Evolutionary conservation across 2,113 vertebrate species (phyloP).

Genomic region (Nycticebus coucang): DNA sequence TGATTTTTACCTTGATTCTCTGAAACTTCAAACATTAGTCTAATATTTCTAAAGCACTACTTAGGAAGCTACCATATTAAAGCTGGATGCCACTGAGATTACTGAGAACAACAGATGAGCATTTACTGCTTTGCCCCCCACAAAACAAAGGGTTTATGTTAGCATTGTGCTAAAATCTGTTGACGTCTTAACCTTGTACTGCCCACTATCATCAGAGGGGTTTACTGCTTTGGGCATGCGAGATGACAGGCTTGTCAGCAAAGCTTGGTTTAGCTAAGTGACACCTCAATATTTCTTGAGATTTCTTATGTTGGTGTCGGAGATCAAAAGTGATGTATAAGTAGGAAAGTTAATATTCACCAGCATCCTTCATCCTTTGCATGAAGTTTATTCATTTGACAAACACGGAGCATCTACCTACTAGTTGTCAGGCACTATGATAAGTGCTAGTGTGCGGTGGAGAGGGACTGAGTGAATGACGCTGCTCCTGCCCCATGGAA

Average conservation of each 20-base stretch:
- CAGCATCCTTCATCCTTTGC: neutral
- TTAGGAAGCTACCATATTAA: neutral
- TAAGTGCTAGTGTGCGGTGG: neutral
- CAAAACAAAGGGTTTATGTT: neutral
- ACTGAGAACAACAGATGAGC: neutral
- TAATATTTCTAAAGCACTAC: neutral
- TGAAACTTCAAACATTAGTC: neutral
- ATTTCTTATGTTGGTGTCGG: conserved; percentile 16
- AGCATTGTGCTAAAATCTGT: neutral
- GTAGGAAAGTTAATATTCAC: neutral
- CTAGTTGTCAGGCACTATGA: neutral
- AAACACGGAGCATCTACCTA: neutral
- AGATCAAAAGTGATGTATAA: conserved; percentile 34
- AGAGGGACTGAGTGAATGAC: neutral
- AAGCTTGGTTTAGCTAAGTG: neutral
- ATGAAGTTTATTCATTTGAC: neutral
- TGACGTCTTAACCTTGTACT: neutral
- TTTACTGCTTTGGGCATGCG: neutral
- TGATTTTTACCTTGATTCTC: conserved; percentile 34
- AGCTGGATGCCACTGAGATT: neutral
- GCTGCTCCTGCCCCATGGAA: neutral
- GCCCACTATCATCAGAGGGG: neutral
- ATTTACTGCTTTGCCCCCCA: neutral
- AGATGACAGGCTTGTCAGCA: neutral
- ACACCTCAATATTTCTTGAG: conserved; percentile 7